Conservation (phyloP, 2,888 invertebrate species). For the Caenorhabditis drosophilae region DNA sequence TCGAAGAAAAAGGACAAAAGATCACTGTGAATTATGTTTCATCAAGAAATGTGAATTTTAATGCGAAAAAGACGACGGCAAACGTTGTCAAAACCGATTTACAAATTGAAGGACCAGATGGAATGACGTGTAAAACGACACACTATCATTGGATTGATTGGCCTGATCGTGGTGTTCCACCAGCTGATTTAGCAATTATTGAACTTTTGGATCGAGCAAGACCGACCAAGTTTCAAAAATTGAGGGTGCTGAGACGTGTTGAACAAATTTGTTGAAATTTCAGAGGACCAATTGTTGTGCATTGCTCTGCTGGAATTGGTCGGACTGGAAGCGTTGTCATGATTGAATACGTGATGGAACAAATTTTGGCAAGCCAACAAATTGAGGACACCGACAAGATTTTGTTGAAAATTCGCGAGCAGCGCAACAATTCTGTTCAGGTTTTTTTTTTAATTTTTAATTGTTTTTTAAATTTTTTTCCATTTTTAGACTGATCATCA, state of each 20-base stretch:
- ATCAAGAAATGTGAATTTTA: conserved; percentile 14
- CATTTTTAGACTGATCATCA: conserved; percentile 46
- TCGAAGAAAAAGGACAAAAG: conserved; percentile 25
- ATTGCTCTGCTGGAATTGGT: conserved; percentile 54
- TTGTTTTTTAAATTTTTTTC: background rate
- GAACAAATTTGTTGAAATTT: background rate
- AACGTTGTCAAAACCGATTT: conserved; percentile 28
- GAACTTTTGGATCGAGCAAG: conserved; percentile 29
- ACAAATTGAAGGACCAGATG: conserved; percentile 18
- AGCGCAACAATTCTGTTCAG: conserved; percentile 45
- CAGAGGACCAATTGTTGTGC: conserved; percentile 42
- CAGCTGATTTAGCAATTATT: conserved; percentile 35
- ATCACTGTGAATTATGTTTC: conserved; percentile 22
- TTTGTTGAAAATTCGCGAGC: conserved; percentile 42
- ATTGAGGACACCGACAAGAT: conserved; percentile 40
- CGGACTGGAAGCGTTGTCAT: conserved; percentile 47
- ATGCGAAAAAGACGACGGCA: conserved; percentile 15
- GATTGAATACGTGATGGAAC: conserved; percentile 46
- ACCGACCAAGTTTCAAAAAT: no score
- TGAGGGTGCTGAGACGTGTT: no score
- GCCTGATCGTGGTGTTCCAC: conserved; percentile 48
- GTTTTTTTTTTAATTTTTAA: background rate
- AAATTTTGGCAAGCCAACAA: conserved; percentile 17
- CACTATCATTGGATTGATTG: conserved; percentile 52
- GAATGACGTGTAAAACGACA: conserved; percentile 10